Base-by-base conservation (phyloP, 2,888 invertebrate species). In the Meteorus colon region DNA sequence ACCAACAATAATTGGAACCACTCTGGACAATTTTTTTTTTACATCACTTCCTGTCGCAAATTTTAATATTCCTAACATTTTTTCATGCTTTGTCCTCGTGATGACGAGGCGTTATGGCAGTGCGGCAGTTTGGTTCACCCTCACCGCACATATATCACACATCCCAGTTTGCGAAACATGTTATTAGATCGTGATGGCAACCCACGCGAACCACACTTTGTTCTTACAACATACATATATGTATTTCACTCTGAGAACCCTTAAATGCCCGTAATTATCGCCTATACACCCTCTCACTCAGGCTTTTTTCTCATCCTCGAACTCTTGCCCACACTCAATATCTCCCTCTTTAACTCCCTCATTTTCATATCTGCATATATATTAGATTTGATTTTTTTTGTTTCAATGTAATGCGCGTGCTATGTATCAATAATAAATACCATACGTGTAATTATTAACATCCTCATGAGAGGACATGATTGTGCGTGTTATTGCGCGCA, bases 251-350 rank as follows among this genome's bases (percentile, higher is more conserved):
- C 34, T 70, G 74, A 66, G 68, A 77, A 82, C 82, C 82, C 83
- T 86, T 86, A 86, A 86, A 85, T 84, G 84, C 80, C 85, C 85
- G 82, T 86, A 86, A 86, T 86, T 86, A 85, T 84, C 83, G 80
- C 80, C 81, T 81, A 81, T 85, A 84, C 84, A 81, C 79, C 76
- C 82, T 69, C 75, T 71, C 5, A 5, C 72, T 29, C 16, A 29
- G 6, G 1, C n/a, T 65, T 10, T 63, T 14, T 16, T 63, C 31
- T 29, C 63, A 31, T 34, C 4, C 63, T 34, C 63, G 34, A n/a
- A 55, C 59, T 66, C 66, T 71, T 75, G 29, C 59, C 45, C 31
- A 66, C 60, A 74, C 51, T 66, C 29, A 27, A 19, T 45, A 67
- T 68, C 37, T 14, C 45, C 27, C 4, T 24, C 45, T 41, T 66